phyloP scores from a whole-genome alignment of 1,140 invertebrate species.

The Sitobion miscanthi region DNA sequence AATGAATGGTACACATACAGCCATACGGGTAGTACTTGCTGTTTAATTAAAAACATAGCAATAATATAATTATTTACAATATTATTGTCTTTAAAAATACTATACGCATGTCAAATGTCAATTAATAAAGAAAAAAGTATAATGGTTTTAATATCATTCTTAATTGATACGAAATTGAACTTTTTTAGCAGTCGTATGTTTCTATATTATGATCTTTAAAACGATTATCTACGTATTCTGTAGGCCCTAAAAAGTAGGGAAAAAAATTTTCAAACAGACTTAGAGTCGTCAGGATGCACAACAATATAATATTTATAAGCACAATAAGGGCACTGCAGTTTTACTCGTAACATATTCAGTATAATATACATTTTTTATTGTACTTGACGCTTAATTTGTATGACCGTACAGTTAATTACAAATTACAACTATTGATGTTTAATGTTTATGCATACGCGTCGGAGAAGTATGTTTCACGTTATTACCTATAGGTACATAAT shows the following conservation, averaged over 20 bases:
- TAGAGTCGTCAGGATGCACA: too few species aligned
- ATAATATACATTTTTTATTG: background rate
- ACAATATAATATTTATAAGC: background rate
- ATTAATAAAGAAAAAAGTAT: background rate
- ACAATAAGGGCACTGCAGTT: background rate
- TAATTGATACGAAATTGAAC: background rate
- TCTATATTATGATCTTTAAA: background rate
- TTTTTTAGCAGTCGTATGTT: background rate
- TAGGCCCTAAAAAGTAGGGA: background rate
- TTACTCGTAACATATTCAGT: background rate
- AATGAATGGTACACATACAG: background rate
- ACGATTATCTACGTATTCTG: background rate
- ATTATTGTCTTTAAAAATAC: background rate
- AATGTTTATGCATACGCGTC: background rate
- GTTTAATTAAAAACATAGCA: background rate
- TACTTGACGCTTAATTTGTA: background rate
- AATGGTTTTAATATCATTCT: too few species aligned
- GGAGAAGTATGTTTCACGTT: background rate
- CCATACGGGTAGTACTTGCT: background rate
- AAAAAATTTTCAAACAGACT: background rate
- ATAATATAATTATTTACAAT: background rate
- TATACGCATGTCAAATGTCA: background rate
- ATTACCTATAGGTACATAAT: background rate
- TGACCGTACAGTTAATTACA: background rate
- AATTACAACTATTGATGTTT: background rate